These are phyloP conservation scores for Vannuccia rotundouncinata DNA, from an alignment of 2,888 invertebrate species.

Conservation along the genomic window DNA sequence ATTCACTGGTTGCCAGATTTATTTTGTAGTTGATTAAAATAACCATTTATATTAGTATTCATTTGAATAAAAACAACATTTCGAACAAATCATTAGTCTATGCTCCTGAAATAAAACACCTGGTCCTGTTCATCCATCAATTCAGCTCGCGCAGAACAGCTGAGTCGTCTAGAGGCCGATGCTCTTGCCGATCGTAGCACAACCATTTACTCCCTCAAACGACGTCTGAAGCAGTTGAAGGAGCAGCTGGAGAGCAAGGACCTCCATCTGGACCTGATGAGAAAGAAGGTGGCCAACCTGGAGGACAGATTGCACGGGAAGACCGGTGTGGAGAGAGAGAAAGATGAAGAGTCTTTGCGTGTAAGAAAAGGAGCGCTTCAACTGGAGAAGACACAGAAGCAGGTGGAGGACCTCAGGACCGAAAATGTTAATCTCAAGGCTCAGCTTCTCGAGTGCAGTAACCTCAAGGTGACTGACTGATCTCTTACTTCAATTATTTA, in stretches of 20 bases:
- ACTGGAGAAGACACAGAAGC: conserved; percentile 71
- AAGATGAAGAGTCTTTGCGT: conserved; percentile 40
- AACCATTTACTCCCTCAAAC: conserved; percentile 79
- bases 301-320: conserved; percentile 63
- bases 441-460: conserved; percentile 50
- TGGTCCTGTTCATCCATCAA: no score
- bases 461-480: conserved; percentile 46
- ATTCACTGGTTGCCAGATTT: no score
- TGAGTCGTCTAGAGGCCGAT: conserved; percentile 72
- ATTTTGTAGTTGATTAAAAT: no score
- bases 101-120: no score
- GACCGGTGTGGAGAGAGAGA: conserved; percentile 38
- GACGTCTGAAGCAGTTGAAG: conserved; percentile 73
- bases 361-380: conserved; percentile 69
- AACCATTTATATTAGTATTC: no score
- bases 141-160: conserved; percentile 74
- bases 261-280: conserved; percentile 76
- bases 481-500: no score
- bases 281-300: conserved; percentile 76
- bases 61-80: no score
- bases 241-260: conserved; percentile 86
- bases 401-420: conserved; percentile 72
- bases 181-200: conserved; percentile 76
- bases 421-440: conserved; percentile 76
- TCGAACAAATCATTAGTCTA: no score